Evolutionary conservation across 2,888 invertebrate genomes (phyloP).

Genomic region (Calliphora vomitoria): DNA sequence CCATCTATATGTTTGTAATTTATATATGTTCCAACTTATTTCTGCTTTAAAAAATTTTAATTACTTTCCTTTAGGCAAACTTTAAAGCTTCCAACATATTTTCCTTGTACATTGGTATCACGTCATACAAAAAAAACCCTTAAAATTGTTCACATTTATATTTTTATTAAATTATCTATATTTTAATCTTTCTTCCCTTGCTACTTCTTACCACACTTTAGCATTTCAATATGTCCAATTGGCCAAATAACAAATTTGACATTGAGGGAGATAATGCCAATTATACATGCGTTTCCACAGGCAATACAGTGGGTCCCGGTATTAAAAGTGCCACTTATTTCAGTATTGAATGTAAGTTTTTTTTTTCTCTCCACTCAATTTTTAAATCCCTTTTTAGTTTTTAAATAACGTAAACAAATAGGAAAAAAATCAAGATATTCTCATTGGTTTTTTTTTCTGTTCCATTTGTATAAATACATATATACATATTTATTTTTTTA

Average conservation of each 20-base stretch:
- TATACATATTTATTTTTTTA: conserved; percentile 42
- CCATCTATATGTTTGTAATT: too few species aligned
- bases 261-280: conserved; percentile 91
- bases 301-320: conserved; percentile 91
- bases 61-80: too few species aligned
- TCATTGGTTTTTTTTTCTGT: conserved; percentile 1
- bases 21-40: too few species aligned
- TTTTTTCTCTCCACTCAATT: neutral
- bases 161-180: neutral
- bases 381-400: conserved; percentile 54
- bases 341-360: conserved; percentile 93
- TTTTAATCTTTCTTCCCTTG: conserved; percentile 15
- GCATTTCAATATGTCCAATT: conserved; percentile 94
- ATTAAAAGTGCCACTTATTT: conserved; percentile 94
- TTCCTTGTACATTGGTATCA: neutral
- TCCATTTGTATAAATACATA: neutral
- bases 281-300: conserved; percentile 93
- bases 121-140: neutral
- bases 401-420: conserved; percentile 45
- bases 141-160: neutral
- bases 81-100: too few species aligned
- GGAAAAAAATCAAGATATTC: conserved; percentile 70
- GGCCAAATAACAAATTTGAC: conserved; percentile 92
- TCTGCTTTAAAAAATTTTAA: too few species aligned
- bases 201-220: conserved; percentile 77